Evolutionary conservation across 2,113 vertebrate genomes (phyloP).

Genomic region (Pyrgilauda ruficollis): DNA sequence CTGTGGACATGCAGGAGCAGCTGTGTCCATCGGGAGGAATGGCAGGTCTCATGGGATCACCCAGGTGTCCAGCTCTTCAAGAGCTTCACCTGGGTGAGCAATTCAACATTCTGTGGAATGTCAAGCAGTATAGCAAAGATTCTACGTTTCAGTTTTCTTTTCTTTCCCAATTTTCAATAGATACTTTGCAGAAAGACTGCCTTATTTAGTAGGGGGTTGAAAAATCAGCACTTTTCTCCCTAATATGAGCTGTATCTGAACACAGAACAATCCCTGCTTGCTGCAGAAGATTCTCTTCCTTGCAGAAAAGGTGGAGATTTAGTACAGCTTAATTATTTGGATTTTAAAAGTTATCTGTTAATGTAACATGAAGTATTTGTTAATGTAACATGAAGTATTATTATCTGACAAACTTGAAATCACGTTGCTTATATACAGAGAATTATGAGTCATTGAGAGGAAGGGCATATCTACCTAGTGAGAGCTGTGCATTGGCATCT

Average conservation of each 20-base stretch:
- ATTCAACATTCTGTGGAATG: neutral
- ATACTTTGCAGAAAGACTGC: neutral
- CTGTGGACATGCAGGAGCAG: neutral
- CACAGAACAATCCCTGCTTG: neutral
- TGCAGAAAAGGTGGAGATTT: neutral
- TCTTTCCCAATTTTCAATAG: neutral
- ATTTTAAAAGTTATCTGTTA: neutral
- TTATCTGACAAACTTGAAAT: neutral
- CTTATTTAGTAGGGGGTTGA: neutral
- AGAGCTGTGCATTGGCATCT: neutral
- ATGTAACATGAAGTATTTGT: neutral
- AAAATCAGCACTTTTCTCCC: neutral
- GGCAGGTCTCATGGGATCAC: rapidly evolving
- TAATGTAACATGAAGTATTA: neutral
- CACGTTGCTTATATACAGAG: neutral
- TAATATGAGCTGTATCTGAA: neutral
- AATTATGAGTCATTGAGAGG: neutral
- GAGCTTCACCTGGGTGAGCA: rapidly evolving
- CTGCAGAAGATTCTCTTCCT: neutral
- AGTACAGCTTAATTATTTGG: neutral
- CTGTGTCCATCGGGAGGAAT: neutral
- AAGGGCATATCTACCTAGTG: neutral
- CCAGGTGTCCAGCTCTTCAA: neutral
- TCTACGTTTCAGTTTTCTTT: neutral
- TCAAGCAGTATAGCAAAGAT: neutral